A percentile compares a stretch with the other conserved stretches of the same genome.
These are phyloP conservation scores for Malurus splendens DNA, from an alignment of 2,797 vertebrate species.

Conservation along the genomic window DNA sequence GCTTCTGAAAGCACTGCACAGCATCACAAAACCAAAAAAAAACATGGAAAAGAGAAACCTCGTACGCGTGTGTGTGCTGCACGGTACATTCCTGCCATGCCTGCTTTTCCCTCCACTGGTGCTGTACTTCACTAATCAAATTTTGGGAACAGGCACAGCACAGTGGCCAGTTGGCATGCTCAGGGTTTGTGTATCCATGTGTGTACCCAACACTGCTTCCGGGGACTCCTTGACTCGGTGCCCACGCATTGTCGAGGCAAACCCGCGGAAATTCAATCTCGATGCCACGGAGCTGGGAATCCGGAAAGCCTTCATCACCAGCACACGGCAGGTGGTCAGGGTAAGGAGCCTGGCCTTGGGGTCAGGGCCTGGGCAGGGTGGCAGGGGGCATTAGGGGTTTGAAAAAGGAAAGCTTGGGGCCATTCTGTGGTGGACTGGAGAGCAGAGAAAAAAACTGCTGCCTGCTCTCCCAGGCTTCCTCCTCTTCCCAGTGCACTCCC, in stretches of 20 bases:
- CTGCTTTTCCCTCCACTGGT: not conserved
- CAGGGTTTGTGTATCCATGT: rapidly evolving
- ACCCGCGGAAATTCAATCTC: constrained; percentile 96
- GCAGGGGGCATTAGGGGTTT: not conserved
- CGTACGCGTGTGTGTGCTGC: rapidly evolving
- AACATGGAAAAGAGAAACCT: not conserved
- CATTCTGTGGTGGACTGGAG: not conserved
- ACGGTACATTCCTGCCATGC: rapidly evolving
- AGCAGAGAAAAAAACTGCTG: not conserved
- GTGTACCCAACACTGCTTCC: rapidly evolving
- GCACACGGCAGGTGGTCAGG: constrained; percentile 87
- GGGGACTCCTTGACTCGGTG: constrained; percentile 64
- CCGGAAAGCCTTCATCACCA: constrained; percentile 92
- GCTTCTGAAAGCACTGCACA: rapidly evolving
- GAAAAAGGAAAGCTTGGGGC: not conserved
- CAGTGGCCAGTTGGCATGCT: rapidly evolving
- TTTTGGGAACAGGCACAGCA: not conserved
- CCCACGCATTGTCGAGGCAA: constrained; percentile 90
- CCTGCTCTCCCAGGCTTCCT: not conserved
- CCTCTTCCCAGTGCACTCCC: rapidly evolving
- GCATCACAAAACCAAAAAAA: not conserved
- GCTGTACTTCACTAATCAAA: not conserved
- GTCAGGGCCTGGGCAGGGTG: not conserved
- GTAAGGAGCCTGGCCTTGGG: constrained; percentile 63
- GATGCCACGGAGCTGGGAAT: constrained; percentile 85